Percentiles rank a stretch among this genome's conserved stretches.
These are phyloP conservation scores for Endotricha flammealis DNA, from an alignment of 2,888 invertebrate genomes.

Conservation along the genomic window DNA sequence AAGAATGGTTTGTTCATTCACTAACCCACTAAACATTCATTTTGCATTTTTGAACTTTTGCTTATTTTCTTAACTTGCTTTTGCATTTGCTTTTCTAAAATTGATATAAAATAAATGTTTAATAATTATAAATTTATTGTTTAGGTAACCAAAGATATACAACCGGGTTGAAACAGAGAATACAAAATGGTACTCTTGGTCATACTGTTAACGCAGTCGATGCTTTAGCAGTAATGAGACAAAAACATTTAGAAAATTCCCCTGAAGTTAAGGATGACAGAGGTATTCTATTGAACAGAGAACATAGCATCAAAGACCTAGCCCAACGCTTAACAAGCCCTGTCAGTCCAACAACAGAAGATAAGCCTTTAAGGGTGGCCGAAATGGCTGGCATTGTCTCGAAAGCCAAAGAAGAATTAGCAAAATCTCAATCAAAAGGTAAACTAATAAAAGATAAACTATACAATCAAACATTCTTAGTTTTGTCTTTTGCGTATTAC, in stretches of 20 bases:
- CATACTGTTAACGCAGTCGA: constrained; percentile 71
- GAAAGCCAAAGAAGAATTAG: constrained; percentile 95
- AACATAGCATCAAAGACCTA: constrained; percentile 92
- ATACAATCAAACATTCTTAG: background rate
- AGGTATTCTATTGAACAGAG: constrained; percentile 84
- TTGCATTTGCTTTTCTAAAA: background rate
- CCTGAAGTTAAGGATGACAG: constrained; percentile 79
- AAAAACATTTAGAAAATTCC: constrained; percentile 78
- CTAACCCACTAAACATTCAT: constrained; percentile 53
- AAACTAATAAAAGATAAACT: constrained; percentile 26
- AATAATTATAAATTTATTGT: no score
- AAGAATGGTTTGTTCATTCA: constrained; percentile 68
- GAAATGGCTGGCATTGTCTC: constrained; percentile 94
- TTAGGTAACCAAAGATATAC: constrained; percentile 80
- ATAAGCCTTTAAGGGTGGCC: constrained; percentile 82
- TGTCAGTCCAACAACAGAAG: constrained; percentile 74
- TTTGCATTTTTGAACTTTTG: constrained; percentile 6
- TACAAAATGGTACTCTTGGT: constrained; percentile 77
- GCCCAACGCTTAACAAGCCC: constrained; percentile 90
- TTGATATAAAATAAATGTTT: background rate
- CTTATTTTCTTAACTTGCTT: background rate
- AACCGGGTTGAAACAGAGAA: constrained; percentile 77
- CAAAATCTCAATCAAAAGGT: constrained; percentile 90
- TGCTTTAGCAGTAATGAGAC: constrained; percentile 55
- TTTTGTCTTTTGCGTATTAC: background rate